These are phyloP conservation scores for Syrmaticus mikado DNA, from an alignment of 2,113 vertebrate species.

Conservation along the genomic window DNA sequence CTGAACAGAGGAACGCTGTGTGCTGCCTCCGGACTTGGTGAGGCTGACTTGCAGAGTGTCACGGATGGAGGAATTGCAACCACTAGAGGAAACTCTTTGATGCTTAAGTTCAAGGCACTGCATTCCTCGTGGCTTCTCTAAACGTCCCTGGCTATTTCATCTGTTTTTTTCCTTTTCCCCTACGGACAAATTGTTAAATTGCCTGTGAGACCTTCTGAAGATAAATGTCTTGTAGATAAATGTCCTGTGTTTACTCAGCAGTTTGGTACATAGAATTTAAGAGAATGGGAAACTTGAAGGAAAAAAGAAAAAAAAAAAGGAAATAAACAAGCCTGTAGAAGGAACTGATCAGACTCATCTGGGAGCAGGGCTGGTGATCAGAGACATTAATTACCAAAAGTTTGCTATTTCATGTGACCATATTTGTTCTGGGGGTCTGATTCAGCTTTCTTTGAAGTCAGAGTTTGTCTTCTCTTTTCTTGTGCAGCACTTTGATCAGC, in stretches of 20 bases:
- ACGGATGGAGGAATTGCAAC: not conserved
- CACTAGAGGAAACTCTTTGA: not conserved
- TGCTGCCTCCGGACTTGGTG: not conserved
- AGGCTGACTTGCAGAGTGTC: not conserved
- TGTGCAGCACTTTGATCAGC: not conserved
- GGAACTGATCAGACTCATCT: not conserved
- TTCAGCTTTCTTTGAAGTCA: constrained; percentile 34
- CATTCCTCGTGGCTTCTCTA: constrained; percentile 15
- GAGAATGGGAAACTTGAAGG: not conserved
- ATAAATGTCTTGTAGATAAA: not conserved
- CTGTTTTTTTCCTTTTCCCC: not conserved
- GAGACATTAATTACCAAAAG: not conserved
- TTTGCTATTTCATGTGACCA: not conserved
- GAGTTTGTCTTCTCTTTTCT: not conserved
- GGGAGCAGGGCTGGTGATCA: not conserved
- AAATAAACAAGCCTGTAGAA: not conserved
- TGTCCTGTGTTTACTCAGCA: not conserved
- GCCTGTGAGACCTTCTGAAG: constrained; percentile 25
- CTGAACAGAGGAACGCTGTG: constrained; percentile 34
- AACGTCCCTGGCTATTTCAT: not conserved
- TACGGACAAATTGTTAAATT: not conserved
- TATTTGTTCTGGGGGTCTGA: not conserved
- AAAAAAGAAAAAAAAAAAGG: not conserved
- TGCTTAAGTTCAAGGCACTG: not conserved
- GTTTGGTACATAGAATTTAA: not conserved